Base-by-base conservation (phyloP, 1,140 invertebrate genomes). In the Bombus terrestris region DNA sequence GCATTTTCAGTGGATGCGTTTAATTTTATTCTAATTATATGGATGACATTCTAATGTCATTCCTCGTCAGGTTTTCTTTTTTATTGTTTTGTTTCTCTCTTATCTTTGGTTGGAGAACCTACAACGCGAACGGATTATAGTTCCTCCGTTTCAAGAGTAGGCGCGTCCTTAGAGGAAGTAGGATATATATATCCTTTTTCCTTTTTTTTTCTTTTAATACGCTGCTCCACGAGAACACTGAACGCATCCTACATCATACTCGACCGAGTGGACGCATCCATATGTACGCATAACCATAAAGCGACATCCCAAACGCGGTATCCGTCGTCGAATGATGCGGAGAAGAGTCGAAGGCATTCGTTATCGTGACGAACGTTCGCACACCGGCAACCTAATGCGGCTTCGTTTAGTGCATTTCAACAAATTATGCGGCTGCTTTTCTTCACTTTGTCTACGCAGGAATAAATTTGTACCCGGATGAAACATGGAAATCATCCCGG, bases 261-360 rank as follows among this genome's bases (percentile, higher is more conserved):
- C 68, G 72, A 22, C 32, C 79, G 59, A 77, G 57, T 53, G 80
- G 64, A 62, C 66, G 69, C 76, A 91, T 92, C 85, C 86, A 85
- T 91, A 92, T 90, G 80, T 87, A 90, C 89, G 88, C 81, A 85
- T 88, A 88, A 86, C 81, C 87, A 92, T 88, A 89, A 88, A 77
- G 82, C 91, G 78, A 87, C 83, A 87, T 87, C 89, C 88, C 91
- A 92, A 92, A 93, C 83, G 88, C 91, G 88, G 88, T 88, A 85
- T 90, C 59, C 62, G 37, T 35, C 73, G 74, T 72, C 73, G 80
- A 77, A 57, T 39, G 62, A 76, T 41, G 41, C 57, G 47, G 53
- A 18, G 41, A 66, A 68, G 69, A 73, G 69, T 78, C 69, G 71
- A n/a, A 72, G 62, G 85, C 66, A 79, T 89, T 80, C 80, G 85